Conservation (phyloP, 2,888 invertebrate species). For the Nephrotoma guestfalica region DNA sequence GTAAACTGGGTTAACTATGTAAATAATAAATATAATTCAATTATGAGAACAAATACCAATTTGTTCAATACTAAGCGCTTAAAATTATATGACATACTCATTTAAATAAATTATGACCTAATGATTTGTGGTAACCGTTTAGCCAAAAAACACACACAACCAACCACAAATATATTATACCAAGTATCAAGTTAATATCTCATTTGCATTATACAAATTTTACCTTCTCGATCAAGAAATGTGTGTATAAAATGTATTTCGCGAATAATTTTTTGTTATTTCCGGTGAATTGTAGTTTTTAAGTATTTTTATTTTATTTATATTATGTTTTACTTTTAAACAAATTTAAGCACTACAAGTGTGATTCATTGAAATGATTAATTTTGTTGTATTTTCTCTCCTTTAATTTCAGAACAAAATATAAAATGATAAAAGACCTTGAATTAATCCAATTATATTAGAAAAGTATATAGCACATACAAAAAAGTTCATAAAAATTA, state of each 20-base stretch:
- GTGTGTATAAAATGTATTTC: neutral
- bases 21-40: too few species aligned
- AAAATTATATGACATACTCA: neutral
- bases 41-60: too few species aligned
- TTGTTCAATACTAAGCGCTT: too few species aligned
- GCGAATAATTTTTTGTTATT: neutral
- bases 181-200: neutral
- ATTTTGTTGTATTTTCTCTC: neutral
- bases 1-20: too few species aligned
- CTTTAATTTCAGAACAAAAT: conserved; percentile 1
- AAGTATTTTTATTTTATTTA: neutral
- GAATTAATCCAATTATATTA: conserved; percentile 1
- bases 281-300: neutral
- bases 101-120: neutral
- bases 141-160: neutral
- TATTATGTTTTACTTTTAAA: neutral
- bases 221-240: neutral
- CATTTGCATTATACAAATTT: neutral
- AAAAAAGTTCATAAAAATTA: neutral
- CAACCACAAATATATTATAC: neutral
- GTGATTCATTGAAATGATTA: neutral
- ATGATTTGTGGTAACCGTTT: neutral
- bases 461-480: neutral
- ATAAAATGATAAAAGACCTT: conserved; percentile 1
- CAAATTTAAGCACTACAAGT: neutral